A percentile compares a stretch with the other conserved stretches of the same genome.
phyloP scores from a whole-genome alignment of 1,140 invertebrate species.

The Mizuhopecten yessoensis region DNA sequence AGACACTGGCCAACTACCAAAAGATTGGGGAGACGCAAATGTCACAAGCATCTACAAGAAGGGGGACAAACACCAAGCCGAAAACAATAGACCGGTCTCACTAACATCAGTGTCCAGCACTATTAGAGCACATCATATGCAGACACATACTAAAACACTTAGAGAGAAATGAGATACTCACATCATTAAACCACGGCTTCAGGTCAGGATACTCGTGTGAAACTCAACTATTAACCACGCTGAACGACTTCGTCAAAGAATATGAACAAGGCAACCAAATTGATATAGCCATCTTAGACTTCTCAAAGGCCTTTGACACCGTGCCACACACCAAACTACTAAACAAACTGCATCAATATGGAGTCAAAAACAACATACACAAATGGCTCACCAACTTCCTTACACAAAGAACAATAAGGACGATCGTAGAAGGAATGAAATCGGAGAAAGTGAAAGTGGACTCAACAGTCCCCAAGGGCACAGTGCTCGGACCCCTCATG shows the following conservation, averaged over 20 bases:
- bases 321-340: constrained; percentile 53
- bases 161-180: too few species aligned
- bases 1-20: too few species aligned
- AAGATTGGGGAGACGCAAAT: neutral
- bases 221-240: constrained; percentile 48
- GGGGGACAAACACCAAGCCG: constrained; percentile 52
- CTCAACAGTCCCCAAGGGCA: constrained; percentile 56
- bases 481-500: constrained; percentile 50
- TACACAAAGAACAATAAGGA: constrained; percentile 41
- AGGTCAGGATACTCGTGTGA: too few species aligned
- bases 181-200: constrained; percentile 54
- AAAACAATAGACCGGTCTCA: too few species aligned
- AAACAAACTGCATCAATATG: constrained; percentile 52
- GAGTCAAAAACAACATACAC: constrained; percentile 43
- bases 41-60: constrained; percentile 59
- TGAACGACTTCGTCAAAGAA: too few species aligned
- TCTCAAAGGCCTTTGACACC: constrained; percentile 40
- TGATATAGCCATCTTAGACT: too few species aligned
- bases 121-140: too few species aligned
- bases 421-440: constrained; percentile 60
- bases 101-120: too few species aligned
- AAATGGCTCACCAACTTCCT: neutral
- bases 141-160: too few species aligned
- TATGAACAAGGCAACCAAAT: too few species aligned
- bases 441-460: constrained; percentile 51